These are phyloP conservation scores for Oxycera nigricornis DNA, from an alignment of 2,888 invertebrate species.

Conservation along the genomic window DNA sequence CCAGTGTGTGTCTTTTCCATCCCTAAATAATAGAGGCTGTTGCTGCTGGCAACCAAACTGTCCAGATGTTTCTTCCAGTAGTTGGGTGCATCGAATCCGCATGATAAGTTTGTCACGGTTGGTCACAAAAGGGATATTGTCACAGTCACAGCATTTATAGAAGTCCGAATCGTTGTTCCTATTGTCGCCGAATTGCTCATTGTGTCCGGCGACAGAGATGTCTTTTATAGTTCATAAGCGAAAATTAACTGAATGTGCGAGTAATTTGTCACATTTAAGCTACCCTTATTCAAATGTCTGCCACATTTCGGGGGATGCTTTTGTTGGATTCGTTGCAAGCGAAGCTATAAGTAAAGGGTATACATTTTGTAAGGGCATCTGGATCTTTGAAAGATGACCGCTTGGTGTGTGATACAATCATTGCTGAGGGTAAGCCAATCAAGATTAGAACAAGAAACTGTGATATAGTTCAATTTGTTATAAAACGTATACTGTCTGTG, in stretches of 20 bases:
- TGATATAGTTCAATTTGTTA: too few relatives aligned
- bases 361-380: too few relatives aligned
- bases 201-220: not conserved
- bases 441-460: too few relatives aligned
- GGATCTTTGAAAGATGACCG: too few relatives aligned
- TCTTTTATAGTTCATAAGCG: slow-evolving; percentile 46
- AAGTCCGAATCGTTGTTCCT: not conserved
- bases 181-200: slow-evolving; percentile 16
- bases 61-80: slow-evolving; percentile 13
- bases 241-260: slow-evolving; percentile 45
- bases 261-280: slow-evolving; percentile 46
- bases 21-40: not conserved
- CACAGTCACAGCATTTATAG: not conserved
- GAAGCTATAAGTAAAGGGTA: too few relatives aligned
- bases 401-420: too few relatives aligned
- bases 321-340: slow-evolving; percentile 13
- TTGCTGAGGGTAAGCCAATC: too few relatives aligned
- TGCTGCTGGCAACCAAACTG: slow-evolving; percentile 17
- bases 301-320: not conserved
- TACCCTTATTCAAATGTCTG: not conserved
- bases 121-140: slow-evolving; percentile 29
- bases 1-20: slow-evolving; percentile 10
- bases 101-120: slow-evolving; percentile 17
- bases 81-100: not conserved
- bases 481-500: too few relatives aligned